Evolutionary conservation across 2,797 vertebrate species (phyloP).

Genomic region (Ctenopoma kingsleyae): DNA sequence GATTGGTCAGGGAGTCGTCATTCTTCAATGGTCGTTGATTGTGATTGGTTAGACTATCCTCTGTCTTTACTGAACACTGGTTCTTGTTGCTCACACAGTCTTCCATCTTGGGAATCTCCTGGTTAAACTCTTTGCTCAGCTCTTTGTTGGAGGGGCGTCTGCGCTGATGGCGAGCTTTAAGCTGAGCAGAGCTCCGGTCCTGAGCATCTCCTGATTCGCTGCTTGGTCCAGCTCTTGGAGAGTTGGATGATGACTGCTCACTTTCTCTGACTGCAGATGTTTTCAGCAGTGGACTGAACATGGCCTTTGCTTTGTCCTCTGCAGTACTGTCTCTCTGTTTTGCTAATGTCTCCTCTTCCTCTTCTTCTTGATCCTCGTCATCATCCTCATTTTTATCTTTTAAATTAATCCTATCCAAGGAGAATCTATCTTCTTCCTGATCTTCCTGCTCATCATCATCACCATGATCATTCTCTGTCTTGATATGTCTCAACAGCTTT

Average conservation of each 20-base stretch:
- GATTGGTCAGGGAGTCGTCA: conserved; percentile 88
- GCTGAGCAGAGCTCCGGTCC: conserved; percentile 83
- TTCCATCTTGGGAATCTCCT: conserved; percentile 90
- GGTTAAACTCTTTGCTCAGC: conserved; percentile 91
- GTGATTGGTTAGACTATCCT: conserved; percentile 86
- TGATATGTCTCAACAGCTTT: conserved; percentile 89
- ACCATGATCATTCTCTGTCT: conserved; percentile 89
- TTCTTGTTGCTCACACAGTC: conserved; percentile 85
- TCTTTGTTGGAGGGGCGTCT: conserved; percentile 89
- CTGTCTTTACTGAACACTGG: conserved; percentile 84
- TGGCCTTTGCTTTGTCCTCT: conserved; percentile 66
- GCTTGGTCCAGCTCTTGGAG: conserved; percentile 90
- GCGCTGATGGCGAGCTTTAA: conserved; percentile 87
- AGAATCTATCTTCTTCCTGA: conserved; percentile 75
- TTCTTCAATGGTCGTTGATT: conserved; percentile 86
- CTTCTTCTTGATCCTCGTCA: conserved; percentile 60
- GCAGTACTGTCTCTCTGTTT: conserved; percentile 54
- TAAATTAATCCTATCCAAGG: conserved; percentile 53
- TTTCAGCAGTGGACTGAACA: conserved; percentile 79
- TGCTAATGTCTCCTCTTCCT: conserved; percentile 47
- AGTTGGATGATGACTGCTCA: conserved; percentile 88
- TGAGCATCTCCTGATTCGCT: conserved; percentile 84
- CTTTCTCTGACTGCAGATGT: conserved; percentile 81
- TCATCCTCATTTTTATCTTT: conserved; percentile 67
- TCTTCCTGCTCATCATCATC: conserved; percentile 73